A percentile compares a stretch with the other conserved stretches of the same genome.
phyloP scores from a whole-genome alignment of 1,140 invertebrate species.

The Helicoverpa armigera region DNA sequence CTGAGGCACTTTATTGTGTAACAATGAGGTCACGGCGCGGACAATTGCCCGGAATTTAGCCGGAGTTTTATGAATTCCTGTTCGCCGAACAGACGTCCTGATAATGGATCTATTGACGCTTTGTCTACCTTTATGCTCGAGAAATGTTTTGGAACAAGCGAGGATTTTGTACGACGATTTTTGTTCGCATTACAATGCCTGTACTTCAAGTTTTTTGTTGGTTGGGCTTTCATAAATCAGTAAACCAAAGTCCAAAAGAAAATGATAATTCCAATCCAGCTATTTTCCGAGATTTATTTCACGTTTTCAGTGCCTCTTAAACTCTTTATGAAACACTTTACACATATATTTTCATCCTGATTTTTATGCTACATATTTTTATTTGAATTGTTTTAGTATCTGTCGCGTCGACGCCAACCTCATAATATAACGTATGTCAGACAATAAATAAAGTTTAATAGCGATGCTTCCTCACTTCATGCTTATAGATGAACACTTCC shows the following conservation, averaged over 20 bases:
- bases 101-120: constrained; percentile 39
- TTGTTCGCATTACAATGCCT: background rate
- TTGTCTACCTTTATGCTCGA: constrained; percentile 32
- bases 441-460: too few relatives aligned
- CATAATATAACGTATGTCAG: too few relatives aligned
- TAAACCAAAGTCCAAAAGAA: too few relatives aligned
- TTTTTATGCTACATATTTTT: too few relatives aligned
- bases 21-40: constrained; percentile 28
- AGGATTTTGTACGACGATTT: background rate
- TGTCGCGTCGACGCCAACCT: too few relatives aligned
- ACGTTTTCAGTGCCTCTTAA: too few relatives aligned
- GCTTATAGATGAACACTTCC: background rate
- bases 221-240: too few relatives aligned
- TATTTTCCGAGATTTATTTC: too few relatives aligned
- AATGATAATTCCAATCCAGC: too few relatives aligned
- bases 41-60: constrained; percentile 19
- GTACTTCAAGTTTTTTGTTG: background rate
- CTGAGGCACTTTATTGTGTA: constrained; percentile 25
- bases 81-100: constrained; percentile 25
- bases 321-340: too few relatives aligned
- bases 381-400: too few relatives aligned
- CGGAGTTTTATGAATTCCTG: constrained; percentile 33
- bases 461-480: background rate
- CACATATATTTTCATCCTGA: too few relatives aligned
- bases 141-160: constrained; percentile 13